These are phyloP conservation scores for Troides aeacus DNA, from an alignment of 2,888 invertebrate species.

Conservation along the genomic window DNA sequence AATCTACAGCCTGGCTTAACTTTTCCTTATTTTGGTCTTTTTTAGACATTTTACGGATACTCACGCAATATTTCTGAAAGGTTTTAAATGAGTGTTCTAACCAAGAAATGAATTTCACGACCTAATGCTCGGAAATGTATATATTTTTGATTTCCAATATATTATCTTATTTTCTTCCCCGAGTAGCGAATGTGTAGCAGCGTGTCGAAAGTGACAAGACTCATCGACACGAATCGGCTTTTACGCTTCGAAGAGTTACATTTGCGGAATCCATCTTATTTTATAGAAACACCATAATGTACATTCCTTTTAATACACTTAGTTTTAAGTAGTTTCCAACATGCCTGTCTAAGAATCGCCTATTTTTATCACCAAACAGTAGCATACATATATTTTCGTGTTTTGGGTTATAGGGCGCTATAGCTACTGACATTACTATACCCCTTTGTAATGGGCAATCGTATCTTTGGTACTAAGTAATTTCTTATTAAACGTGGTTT, in stretches of 20 bases:
- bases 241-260: constrained; percentile 39
- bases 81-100: background rate
- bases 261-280: background rate
- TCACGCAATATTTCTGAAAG: background rate
- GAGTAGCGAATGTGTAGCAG: constrained; percentile 52
- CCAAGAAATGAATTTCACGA: background rate
- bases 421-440: too few relatives aligned
- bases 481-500: too few relatives aligned
- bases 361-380: too few relatives aligned
- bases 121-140: background rate
- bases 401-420: too few relatives aligned
- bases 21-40: background rate
- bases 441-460: too few relatives aligned
- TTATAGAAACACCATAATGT: background rate
- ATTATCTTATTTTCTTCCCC: constrained; percentile 53
- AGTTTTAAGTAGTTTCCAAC: too few relatives aligned
- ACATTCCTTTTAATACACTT: background rate
- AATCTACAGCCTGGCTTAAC: background rate
- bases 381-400: too few relatives aligned
- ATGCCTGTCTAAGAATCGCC: too few relatives aligned
- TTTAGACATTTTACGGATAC: background rate
- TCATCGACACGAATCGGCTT: constrained; percentile 65
- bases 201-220: constrained; percentile 47
- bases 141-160: constrained; percentile 43
- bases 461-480: too few relatives aligned